Conservation (phyloP, 2,888 invertebrate genomes). For the Siphonodentalium dalli region DNA sequence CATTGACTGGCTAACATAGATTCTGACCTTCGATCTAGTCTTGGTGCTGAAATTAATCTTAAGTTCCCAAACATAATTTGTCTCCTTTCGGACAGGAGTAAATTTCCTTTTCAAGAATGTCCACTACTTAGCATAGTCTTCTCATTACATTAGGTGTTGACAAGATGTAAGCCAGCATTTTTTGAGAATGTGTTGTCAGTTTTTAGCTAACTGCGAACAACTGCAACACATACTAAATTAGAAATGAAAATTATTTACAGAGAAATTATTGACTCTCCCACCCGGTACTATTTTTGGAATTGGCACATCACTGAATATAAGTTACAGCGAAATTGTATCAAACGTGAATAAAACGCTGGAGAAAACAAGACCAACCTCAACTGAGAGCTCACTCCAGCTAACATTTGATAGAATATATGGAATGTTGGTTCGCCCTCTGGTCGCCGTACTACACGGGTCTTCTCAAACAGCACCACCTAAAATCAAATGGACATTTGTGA, state of each 20-base stretch:
- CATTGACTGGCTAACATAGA: too few relatives aligned
- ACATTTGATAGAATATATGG: constrained; percentile 75
- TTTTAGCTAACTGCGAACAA: too few relatives aligned
- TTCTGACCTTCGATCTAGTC: too few relatives aligned
- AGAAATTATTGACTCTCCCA: not conserved
- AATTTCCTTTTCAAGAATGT: too few relatives aligned
- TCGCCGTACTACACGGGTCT: constrained; percentile 75
- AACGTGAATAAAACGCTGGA: not conserved
- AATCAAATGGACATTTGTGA: constrained; percentile 16
- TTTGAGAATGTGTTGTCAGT: too few relatives aligned
- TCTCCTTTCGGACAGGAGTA: too few relatives aligned
- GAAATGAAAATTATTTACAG: not conserved
- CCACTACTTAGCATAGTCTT: too few relatives aligned
- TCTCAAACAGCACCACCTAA: constrained; percentile 79
- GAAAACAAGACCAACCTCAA: constrained; percentile 68
- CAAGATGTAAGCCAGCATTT: too few relatives aligned
- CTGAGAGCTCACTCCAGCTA: constrained; percentile 77
- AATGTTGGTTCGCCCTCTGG: constrained; percentile 78
- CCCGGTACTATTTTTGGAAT: not conserved
- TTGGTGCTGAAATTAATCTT: too few relatives aligned
- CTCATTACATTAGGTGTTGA: too few relatives aligned
- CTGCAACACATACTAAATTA: not conserved
- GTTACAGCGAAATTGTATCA: not conserved
- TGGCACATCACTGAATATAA: not conserved
- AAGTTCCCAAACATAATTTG: too few relatives aligned